Evolutionary conservation across 2,113 vertebrate species (phyloP).

Genomic region (Pleuronectes platessa): DNA sequence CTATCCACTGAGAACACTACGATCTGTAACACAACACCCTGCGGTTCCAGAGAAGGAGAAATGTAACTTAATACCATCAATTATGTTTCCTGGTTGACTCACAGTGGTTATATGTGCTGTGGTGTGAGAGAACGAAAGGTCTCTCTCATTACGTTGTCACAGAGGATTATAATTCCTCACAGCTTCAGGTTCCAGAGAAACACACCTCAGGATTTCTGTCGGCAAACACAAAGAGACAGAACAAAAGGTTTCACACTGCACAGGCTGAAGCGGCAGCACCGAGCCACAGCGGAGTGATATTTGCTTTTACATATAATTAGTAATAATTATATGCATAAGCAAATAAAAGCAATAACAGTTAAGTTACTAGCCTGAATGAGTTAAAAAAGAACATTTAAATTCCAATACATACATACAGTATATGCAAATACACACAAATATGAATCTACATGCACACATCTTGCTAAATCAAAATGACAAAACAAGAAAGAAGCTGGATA

Average conservation of each 20-base stretch:
- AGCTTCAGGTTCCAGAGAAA: slow-evolving; percentile 10
- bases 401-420: too few species aligned
- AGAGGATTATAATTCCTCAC: slow-evolving; percentile 2
- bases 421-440: too few species aligned
- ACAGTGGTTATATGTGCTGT: neutral
- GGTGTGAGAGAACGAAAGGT: slow-evolving; percentile 21
- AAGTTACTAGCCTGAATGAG: too few species aligned
- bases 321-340: neutral
- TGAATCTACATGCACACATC: too few species aligned
- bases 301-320: too few species aligned
- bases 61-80: slow-evolving; percentile 41
- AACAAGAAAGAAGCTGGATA: neutral
- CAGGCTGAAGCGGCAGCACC: neutral
- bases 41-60: slow-evolving; percentile 5
- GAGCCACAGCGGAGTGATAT: neutral
- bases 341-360: neutral
- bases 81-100: slow-evolving; percentile 48
- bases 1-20: neutral
- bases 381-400: too few species aligned
- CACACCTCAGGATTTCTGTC: neutral
- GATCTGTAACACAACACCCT: slow-evolving; percentile 31
- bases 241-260: neutral
- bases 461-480: neutral
- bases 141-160: slow-evolving; percentile 14
- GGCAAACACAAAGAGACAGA: neutral